Conservation (phyloP, 2,888 invertebrate genomes). For the Drosophila rellima region DNA sequence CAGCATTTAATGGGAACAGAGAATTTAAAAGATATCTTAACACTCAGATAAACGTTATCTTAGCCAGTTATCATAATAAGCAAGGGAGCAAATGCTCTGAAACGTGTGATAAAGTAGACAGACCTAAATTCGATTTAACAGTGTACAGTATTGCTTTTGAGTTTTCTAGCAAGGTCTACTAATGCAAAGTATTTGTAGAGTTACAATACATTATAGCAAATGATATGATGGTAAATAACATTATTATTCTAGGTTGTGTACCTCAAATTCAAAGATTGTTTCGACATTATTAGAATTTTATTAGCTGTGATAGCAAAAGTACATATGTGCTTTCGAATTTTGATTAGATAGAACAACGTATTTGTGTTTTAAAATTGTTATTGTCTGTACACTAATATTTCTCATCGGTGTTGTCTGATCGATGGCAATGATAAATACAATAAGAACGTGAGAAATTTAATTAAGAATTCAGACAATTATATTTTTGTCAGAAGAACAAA, state of each 20-base stretch:
- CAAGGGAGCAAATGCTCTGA: neutral
- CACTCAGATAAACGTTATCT: conserved; percentile 35
- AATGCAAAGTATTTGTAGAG: neutral
- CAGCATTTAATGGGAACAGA: conserved; percentile 20
- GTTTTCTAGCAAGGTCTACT: neutral
- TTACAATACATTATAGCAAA: neutral
- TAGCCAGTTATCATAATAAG: conserved; percentile 13
- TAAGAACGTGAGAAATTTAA: neutral
- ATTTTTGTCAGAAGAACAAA: neutral
- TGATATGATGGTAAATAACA: neutral
- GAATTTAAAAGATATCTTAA: conserved; percentile 26
- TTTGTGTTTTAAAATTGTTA: neutral
- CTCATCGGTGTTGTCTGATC: neutral
- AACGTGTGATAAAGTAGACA: conserved; percentile 11
- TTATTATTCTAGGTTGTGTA: neutral
- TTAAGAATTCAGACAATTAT: neutral
- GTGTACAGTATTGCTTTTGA: neutral
- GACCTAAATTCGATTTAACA: neutral
- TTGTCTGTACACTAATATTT: neutral
- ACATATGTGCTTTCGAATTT: neutral
- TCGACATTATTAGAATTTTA: conserved; percentile 1
- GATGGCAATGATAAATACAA: neutral
- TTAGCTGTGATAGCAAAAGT: neutral
- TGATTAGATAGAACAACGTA: neutral
- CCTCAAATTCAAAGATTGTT: neutral